phyloP scores from a whole-genome alignment of 53 echinoderm and acorn worm species.

The Henricia sp. region DNA sequence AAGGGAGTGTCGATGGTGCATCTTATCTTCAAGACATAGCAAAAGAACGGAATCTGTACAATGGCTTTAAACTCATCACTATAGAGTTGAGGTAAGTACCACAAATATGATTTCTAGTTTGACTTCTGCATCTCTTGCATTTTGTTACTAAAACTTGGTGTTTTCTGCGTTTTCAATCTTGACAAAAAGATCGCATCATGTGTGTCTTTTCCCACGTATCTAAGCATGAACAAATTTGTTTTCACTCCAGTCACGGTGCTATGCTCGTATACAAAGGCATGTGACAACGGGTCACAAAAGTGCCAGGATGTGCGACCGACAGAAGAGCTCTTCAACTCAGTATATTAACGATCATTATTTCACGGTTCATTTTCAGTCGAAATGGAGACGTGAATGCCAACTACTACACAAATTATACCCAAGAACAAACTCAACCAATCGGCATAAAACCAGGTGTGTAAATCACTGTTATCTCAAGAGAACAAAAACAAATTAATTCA shows the following conservation, averaged over 20 bases:
- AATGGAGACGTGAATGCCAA: slow-evolving; percentile 9
- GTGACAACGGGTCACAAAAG: too few relatives aligned
- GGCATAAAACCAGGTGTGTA: slow-evolving; percentile 19
- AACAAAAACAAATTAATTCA: not conserved
- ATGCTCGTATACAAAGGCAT: too few relatives aligned
- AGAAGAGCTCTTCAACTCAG: not conserved
- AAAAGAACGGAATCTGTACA: slow-evolving; percentile 77
- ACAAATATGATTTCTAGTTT: not conserved
- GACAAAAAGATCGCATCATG: too few relatives aligned
- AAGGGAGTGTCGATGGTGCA: slow-evolving; percentile 56
- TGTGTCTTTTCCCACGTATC: too few relatives aligned
- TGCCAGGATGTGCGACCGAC: too few relatives aligned
- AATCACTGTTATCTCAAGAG: not conserved
- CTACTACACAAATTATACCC: slow-evolving; percentile 28
- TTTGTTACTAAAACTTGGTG: too few relatives aligned
- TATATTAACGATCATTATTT: not conserved
- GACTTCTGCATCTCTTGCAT: not conserved
- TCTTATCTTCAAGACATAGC: slow-evolving; percentile 69
- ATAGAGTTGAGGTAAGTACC: slow-evolving; percentile 75
- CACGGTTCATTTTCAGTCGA: slow-evolving; percentile 9
- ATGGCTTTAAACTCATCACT: slow-evolving; percentile 85
- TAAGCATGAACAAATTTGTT: too few relatives aligned
- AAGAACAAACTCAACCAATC: not conserved
- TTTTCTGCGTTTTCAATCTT: too few relatives aligned
- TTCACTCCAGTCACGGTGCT: too few relatives aligned